A percentile compares a stretch with the other conserved stretches of the same genome.
phyloP scores from a whole-genome alignment of 92 coral and sea anemone species.

The Bergia sp. region DNA sequence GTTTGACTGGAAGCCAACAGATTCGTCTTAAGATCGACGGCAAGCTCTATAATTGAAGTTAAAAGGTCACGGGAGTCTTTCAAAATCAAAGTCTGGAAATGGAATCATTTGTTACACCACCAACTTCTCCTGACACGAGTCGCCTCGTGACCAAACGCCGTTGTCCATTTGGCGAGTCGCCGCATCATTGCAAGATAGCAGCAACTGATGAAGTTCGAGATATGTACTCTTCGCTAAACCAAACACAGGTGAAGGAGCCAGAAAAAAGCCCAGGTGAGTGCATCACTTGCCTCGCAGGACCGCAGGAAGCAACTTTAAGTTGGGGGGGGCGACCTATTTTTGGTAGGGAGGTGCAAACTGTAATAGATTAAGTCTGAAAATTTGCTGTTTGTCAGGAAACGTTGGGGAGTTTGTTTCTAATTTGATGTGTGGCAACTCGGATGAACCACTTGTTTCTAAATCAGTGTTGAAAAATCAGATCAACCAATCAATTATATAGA shows the following conservation, averaged over 20 bases:
- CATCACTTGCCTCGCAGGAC: neutral
- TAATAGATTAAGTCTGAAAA: no score
- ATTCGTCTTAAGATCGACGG: neutral
- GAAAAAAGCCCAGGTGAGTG: neutral
- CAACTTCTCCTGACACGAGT: conserved; percentile 75
- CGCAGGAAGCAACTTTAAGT: neutral
- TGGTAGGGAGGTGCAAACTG: no score
- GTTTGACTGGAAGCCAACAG: neutral
- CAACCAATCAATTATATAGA: no score
- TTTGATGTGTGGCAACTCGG: no score
- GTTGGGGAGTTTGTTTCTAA: no score
- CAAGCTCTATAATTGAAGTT: neutral
- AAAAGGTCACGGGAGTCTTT: no score
- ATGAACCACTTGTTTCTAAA: no score
- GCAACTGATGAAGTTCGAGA: conserved; percentile 36
- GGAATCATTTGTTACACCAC: conserved; percentile 68
- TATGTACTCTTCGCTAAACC: conserved; percentile 8
- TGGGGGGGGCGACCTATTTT: no score
- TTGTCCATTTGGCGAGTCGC: conserved; percentile 90
- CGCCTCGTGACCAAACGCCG: conserved; percentile 88
- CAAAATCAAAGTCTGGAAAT: conserved; percentile 17
- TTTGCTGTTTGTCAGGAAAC: no score
- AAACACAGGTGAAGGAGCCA: neutral
- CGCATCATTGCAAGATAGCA: conserved; percentile 65
- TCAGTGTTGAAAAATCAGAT: no score